Conservation (phyloP, 2,113 vertebrate genomes). For the Macrotis lagotis region DNA sequence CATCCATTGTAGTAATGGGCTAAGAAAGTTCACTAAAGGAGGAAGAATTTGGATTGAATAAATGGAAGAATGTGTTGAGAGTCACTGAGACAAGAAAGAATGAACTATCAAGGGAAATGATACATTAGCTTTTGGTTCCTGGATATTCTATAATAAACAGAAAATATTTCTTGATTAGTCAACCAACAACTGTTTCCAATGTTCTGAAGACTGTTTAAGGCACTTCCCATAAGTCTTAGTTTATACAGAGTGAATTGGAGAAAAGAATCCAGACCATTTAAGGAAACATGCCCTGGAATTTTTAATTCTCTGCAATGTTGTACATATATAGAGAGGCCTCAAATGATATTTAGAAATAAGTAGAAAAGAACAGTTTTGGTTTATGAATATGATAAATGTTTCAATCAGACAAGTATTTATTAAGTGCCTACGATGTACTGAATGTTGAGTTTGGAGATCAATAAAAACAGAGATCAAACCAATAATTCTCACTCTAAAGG, state of each 20-base stretch:
- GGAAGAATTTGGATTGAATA: neutral
- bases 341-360: neutral
- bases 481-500: neutral
- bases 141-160: neutral
- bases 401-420: neutral
- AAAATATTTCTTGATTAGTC: neutral
- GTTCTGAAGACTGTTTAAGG: neutral
- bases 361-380: neutral
- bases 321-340: neutral
- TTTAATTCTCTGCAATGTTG: neutral
- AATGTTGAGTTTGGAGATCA: neutral
- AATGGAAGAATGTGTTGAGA: neutral
- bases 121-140: neutral
- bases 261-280: neutral
- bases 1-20: neutral
- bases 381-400: neutral
- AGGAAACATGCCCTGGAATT: neutral
- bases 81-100: neutral
- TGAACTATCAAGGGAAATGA: neutral
- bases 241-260: neutral
- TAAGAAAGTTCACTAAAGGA: neutral
- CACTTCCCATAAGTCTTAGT: neutral
- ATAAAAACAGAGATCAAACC: neutral
- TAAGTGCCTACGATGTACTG: neutral
- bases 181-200: neutral